Percentiles rank a stretch among this genome's conserved stretches.
phyloP scores from a whole-genome alignment of 2,888 invertebrate species.

The Acronicta aceris region DNA sequence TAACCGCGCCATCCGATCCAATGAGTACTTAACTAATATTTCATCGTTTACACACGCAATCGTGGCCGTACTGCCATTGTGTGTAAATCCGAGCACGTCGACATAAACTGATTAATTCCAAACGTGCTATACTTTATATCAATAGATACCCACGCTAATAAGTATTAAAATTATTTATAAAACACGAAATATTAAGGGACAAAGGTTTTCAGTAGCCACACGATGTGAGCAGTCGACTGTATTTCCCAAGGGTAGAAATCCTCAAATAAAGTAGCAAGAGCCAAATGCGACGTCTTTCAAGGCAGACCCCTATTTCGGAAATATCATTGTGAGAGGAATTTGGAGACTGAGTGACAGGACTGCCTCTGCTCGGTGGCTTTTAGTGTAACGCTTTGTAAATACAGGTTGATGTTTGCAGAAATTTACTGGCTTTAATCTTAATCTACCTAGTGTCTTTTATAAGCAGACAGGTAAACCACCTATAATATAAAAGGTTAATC shows the following conservation, averaged over 20 bases:
- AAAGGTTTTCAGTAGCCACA: constrained; percentile 52
- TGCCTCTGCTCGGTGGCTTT: constrained; percentile 65
- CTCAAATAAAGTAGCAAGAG: constrained; percentile 66
- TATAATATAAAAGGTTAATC: no score
- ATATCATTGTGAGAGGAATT: constrained; percentile 73
- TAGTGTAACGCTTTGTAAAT: constrained; percentile 51
- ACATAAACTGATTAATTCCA: constrained; percentile 74
- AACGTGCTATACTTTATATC: constrained; percentile 61
- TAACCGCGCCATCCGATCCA: constrained; percentile 64
- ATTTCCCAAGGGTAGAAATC: constrained; percentile 67
- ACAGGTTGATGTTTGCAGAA: constrained; percentile 17
- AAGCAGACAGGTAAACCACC: no score
- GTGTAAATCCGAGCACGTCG: constrained; percentile 79
- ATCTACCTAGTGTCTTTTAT: not conserved
- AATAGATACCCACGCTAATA: constrained; percentile 48
- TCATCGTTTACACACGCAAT: constrained; percentile 78
- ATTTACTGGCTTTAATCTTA: constrained; percentile 20
- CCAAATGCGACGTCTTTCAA: constrained; percentile 65
- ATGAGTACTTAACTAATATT: constrained; percentile 72
- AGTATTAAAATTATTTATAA: constrained; percentile 54
- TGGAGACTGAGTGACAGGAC: constrained; percentile 70
- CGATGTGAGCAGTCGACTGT: constrained; percentile 61
- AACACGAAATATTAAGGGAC: constrained; percentile 56
- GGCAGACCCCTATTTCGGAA: constrained; percentile 67
- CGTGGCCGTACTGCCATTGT: constrained; percentile 75